A percentile compares a stretch with the other conserved stretches of the same genome.
Evolutionary conservation across 1,140 invertebrate species (phyloP).

Genomic region (Pogonomyrmex barbatus): DNA sequence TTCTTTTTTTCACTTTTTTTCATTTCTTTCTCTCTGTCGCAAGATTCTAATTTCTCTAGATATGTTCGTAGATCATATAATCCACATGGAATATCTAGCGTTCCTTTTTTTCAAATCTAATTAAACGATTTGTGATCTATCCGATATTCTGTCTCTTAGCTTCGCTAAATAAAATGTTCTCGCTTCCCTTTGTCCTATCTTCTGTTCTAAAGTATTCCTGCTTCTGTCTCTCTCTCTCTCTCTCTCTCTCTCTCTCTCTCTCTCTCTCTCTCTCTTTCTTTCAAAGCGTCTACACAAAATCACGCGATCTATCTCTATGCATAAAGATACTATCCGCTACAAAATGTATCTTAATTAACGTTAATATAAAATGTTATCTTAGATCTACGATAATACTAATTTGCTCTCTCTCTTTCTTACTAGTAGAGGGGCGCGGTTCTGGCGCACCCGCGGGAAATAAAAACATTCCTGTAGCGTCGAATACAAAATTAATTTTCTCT

Average conservation of each 20-base stretch:
- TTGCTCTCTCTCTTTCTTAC: constrained; percentile 56
- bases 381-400: constrained; percentile 67
- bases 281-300: constrained; percentile 66
- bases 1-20: constrained; percentile 27
- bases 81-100: constrained; percentile 41
- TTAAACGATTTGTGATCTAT: constrained; percentile 46
- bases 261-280: constrained; percentile 21
- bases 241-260: neutral
- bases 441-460: constrained; percentile 58
- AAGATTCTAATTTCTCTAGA: constrained; percentile 62
- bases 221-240: neutral
- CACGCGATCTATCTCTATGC: constrained; percentile 51
- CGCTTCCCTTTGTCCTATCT: neutral
- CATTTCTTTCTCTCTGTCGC: constrained; percentile 7
- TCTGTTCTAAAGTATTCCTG: constrained; percentile 34
- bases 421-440: constrained; percentile 46
- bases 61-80: constrained; percentile 57
- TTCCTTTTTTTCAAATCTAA: constrained; percentile 25
- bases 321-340: constrained; percentile 74
- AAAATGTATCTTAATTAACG: constrained; percentile 75
- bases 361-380: constrained; percentile 80
- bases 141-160: constrained; percentile 15
- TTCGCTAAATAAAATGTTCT: constrained; percentile 42
- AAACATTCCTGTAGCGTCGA: constrained; percentile 63
- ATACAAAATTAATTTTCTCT: constrained; percentile 69